phyloP scores from a whole-genome alignment of 2,888 invertebrate species.

The Drosophila recens region DNA sequence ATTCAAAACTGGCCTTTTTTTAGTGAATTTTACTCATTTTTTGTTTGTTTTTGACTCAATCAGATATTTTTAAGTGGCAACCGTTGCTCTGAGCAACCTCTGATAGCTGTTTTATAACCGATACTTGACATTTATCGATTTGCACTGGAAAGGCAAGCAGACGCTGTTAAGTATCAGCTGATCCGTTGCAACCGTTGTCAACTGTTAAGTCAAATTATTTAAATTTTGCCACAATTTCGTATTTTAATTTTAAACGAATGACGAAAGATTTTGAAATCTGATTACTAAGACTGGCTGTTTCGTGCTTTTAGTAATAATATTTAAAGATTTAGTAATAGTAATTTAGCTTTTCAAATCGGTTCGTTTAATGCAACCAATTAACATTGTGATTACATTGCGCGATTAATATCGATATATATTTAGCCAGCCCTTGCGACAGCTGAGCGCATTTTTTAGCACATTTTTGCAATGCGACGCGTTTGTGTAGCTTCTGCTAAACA shows the following conservation, averaged over 20 bases:
- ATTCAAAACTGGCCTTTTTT: too few species aligned
- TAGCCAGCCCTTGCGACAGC: slow-evolving; percentile 44
- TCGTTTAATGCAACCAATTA: not conserved
- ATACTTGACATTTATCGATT: not conserved
- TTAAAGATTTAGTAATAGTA: not conserved
- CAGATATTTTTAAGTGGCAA: too few species aligned
- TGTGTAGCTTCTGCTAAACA: slow-evolving; percentile 70
- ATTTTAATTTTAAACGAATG: not conserved
- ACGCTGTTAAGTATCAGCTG: slow-evolving; percentile 5
- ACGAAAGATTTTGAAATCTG: too few species aligned
- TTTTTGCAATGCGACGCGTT: slow-evolving; percentile 66
- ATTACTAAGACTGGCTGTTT: too few species aligned
- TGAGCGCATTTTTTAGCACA: slow-evolving; percentile 73
- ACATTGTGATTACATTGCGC: not conserved
- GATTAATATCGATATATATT: slow-evolving; percentile 45
- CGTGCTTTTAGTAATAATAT: not conserved
- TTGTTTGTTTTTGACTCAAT: too few species aligned
- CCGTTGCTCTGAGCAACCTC: not conserved
- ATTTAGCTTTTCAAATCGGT: not conserved
- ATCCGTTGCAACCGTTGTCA: not conserved
- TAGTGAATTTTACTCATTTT: too few species aligned
- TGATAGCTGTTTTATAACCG: not conserved
- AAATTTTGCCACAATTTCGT: not conserved
- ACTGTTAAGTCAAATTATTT: not conserved
- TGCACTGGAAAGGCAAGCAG: not conserved